Evolutionary conservation across 2,113 vertebrate species (phyloP).

Genomic region (Macaca mulatta): DNA sequence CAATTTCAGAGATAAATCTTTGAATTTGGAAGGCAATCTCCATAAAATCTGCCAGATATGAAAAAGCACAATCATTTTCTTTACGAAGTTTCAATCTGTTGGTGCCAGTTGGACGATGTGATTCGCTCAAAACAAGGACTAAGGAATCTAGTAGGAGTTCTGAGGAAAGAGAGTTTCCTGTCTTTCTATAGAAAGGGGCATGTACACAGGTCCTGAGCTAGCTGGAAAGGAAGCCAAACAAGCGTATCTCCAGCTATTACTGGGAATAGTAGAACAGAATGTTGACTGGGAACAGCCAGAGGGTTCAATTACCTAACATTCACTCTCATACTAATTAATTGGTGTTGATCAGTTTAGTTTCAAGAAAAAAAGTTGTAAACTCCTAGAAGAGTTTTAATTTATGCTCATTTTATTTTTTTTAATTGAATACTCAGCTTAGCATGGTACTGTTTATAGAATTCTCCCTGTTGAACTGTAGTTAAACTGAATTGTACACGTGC

Average conservation of each 20-base stretch:
- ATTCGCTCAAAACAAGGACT: background rate
- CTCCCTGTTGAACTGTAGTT: background rate
- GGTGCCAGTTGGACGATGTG: background rate
- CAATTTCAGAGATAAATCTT: background rate
- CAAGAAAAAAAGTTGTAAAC: background rate
- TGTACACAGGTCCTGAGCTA: rapidly evolving
- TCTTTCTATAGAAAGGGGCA: background rate
- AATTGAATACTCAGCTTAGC: background rate
- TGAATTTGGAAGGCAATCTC: background rate
- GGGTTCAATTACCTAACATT: background rate
- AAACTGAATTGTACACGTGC: background rate
- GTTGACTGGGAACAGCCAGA: background rate
- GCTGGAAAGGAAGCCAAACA: background rate
- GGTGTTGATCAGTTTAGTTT: background rate
- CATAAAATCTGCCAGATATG: background rate
- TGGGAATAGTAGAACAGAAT: background rate
- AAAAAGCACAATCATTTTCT: background rate
- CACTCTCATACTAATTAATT: background rate
- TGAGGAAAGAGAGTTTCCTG: background rate
- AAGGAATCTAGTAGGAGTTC: background rate
- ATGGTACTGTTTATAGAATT: background rate
- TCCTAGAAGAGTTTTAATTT: background rate
- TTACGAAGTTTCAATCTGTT: background rate
- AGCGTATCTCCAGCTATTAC: background rate
- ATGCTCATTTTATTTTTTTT: background rate